phyloP scores from a whole-genome alignment of 2,797 vertebrate genomes.

The Alca torda region DNA sequence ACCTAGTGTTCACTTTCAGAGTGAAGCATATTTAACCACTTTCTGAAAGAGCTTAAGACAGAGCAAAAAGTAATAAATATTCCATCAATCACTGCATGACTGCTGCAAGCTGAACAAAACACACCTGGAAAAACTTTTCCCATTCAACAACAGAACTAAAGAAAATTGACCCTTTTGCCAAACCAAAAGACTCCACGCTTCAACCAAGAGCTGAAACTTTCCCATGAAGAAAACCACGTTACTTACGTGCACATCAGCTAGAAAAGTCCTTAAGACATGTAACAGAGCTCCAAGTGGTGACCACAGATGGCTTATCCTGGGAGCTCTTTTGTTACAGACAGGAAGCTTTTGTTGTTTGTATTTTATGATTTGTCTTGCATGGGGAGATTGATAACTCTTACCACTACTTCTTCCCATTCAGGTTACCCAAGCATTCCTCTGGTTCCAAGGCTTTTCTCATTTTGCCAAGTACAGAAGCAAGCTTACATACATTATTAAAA shows the following conservation, averaged over 20 bases:
- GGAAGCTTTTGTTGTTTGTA: background rate
- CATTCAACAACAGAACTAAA: background rate
- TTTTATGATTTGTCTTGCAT: background rate
- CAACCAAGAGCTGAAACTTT: background rate
- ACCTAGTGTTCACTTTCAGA: conserved; percentile 40
- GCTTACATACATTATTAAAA: background rate
- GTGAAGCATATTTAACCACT: background rate
- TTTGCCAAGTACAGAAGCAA: background rate
- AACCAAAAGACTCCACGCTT: background rate
- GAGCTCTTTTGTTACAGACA: background rate
- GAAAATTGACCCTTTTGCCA: background rate
- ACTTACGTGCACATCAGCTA: accelerated
- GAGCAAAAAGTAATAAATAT: background rate
- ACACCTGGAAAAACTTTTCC: background rate
- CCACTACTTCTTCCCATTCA: background rate
- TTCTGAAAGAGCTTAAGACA: background rate
- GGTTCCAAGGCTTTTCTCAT: background rate
- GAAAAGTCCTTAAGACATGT: background rate
- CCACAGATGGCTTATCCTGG: accelerated
- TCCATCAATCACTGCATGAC: background rate
- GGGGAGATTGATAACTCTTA: background rate
- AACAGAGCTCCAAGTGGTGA: background rate
- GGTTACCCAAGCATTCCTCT: background rate
- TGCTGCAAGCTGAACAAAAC: background rate
- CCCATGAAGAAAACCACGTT: accelerated